A percentile compares a stretch with the other conserved stretches of the same genome.
Evolutionary conservation across 2,888 invertebrate species (phyloP).

Genomic region (Antheraea yamamai): DNA sequence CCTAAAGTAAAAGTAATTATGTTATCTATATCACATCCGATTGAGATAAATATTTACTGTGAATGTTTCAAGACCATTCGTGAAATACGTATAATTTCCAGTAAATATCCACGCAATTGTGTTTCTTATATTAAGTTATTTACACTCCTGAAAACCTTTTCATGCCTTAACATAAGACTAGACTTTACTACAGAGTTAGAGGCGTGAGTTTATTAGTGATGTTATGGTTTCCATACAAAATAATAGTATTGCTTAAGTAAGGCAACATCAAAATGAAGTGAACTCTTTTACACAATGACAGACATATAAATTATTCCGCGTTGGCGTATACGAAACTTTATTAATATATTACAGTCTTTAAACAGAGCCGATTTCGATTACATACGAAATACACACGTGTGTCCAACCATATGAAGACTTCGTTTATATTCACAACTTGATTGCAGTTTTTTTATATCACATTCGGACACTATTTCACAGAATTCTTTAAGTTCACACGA

Average conservation of each 20-base stretch:
- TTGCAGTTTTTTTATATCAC: constrained; percentile 17
- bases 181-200: constrained; percentile 77
- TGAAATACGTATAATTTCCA: constrained; percentile 43
- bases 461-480: constrained; percentile 16
- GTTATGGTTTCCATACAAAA: constrained; percentile 46
- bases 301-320: constrained; percentile 38
- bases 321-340: constrained; percentile 39
- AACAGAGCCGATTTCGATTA: constrained; percentile 4
- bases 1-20: constrained; percentile 55
- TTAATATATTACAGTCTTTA: constrained; percentile 48
- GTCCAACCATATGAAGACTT: not conserved
- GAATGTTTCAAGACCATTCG: constrained; percentile 41
- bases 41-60: constrained; percentile 68
- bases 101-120: constrained; percentile 68
- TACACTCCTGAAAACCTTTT: constrained; percentile 71
- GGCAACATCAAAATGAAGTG: constrained; percentile 48
- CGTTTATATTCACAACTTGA: not conserved
- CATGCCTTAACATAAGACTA: constrained; percentile 80
- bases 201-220: constrained; percentile 60
- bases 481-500: constrained; percentile 6
- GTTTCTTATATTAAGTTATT: constrained; percentile 67
- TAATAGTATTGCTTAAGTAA: constrained; percentile 43
- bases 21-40: constrained; percentile 77
- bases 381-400: not conserved
- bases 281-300: constrained; percentile 21